A percentile compares a stretch with the other conserved stretches of the same genome.
Conservation (phyloP, 2,888 invertebrate species). For the Byasa hedistus region DNA sequence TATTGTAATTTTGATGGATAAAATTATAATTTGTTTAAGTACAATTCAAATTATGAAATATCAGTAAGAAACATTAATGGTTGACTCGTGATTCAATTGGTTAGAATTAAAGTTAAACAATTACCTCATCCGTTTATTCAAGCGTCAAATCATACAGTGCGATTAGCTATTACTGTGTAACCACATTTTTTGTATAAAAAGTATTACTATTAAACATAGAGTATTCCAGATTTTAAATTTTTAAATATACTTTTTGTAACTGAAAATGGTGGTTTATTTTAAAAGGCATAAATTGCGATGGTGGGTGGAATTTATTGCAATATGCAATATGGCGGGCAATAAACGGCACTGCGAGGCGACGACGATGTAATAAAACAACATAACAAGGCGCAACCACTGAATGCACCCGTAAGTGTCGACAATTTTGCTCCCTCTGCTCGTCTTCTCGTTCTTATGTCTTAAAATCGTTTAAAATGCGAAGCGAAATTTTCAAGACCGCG, state of each 20-base stretch:
- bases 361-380: conserved; percentile 26
- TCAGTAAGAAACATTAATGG: too few relatives aligned
- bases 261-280: not conserved
- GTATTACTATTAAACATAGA: not conserved
- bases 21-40: too few relatives aligned
- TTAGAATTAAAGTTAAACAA: too few relatives aligned
- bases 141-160: too few relatives aligned
- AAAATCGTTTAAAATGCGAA: not conserved
- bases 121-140: too few relatives aligned
- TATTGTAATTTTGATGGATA: too few relatives aligned
- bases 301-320: conserved; percentile 18
- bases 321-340: conserved; percentile 25
- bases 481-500: not conserved
- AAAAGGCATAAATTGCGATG: conserved; percentile 7
- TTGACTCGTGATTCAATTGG: too few relatives aligned
- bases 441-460: conserved; percentile 6
- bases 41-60: too few relatives aligned
- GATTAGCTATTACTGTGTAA: too few relatives aligned
- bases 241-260: not conserved
- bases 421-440: conserved; percentile 12
- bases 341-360: conserved; percentile 11
- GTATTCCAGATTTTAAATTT: not conserved
- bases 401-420: conserved; percentile 51
- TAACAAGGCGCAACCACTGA: conserved; percentile 44
- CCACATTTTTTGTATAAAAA: not conserved